Percentiles rank a stretch among this genome's conserved stretches.
Conservation (phyloP, 2,888 invertebrate genomes). For the Hesperia comma region DNA sequence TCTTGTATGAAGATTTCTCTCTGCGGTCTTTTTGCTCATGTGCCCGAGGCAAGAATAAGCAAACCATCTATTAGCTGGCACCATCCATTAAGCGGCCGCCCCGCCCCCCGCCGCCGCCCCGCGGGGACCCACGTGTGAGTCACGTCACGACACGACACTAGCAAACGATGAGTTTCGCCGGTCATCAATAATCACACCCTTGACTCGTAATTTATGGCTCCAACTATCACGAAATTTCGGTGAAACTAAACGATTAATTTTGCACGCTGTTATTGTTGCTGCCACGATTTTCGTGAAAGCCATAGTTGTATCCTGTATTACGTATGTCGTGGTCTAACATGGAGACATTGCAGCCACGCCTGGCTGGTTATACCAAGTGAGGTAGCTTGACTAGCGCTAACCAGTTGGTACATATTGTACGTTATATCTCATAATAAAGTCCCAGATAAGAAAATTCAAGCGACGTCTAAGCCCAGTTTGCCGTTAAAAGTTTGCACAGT, state of each 20-base stretch:
- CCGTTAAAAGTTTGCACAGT: too few species aligned
- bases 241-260: conserved; percentile 11
- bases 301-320: too few species aligned
- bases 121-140: background rate
- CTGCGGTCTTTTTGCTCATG: background rate
- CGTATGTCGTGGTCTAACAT: too few species aligned
- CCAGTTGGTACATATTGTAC: too few species aligned
- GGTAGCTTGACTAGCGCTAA: too few species aligned
- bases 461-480: too few species aligned
- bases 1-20: background rate
- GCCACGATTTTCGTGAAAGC: background rate
- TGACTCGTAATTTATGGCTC: conserved; percentile 3
- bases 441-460: too few species aligned
- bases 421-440: too few species aligned
- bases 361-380: too few species aligned
- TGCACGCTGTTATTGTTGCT: background rate
- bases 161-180: conserved; percentile 19
- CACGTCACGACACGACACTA: conserved; percentile 12
- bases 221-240: conserved; percentile 10
- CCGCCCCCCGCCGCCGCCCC: background rate
- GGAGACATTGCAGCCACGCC: too few species aligned
- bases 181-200: conserved; percentile 18
- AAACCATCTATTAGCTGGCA: conserved; percentile 12
- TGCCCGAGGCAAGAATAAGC: conserved; percentile 19
- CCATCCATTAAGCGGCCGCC: conserved; percentile 7